Conservation (phyloP, 2,888 invertebrate species). For the Mythimna lalbum region DNA sequence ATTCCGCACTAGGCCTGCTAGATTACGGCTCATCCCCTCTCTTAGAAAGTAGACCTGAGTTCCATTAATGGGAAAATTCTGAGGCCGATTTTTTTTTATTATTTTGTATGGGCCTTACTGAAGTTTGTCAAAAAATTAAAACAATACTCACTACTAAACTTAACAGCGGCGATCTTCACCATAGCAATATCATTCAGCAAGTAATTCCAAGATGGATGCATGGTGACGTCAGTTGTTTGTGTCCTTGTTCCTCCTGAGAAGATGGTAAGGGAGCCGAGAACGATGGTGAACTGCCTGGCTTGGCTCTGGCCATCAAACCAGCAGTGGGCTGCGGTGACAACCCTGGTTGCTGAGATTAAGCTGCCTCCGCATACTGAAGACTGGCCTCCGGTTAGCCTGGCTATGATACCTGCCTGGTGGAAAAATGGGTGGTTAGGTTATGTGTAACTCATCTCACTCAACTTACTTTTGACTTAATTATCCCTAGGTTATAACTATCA, state of each 20-base stretch:
- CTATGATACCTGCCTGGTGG: slow-evolving; percentile 80
- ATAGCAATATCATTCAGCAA: slow-evolving; percentile 81
- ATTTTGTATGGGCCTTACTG: too few species aligned
- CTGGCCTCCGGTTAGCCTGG: slow-evolving; percentile 74
- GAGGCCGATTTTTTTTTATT: too few species aligned
- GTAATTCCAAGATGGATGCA: slow-evolving; percentile 79
- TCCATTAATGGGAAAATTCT: too few species aligned
- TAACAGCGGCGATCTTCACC: slow-evolving; percentile 72
- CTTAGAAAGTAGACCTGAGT: too few species aligned
- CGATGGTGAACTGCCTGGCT: slow-evolving; percentile 78
- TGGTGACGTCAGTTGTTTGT: slow-evolving; percentile 71
- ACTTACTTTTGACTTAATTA: too few species aligned
- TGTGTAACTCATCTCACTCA: neutral
- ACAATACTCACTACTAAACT: slow-evolving; percentile 76
- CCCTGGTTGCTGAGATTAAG: slow-evolving; percentile 77
- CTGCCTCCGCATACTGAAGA: slow-evolving; percentile 84
- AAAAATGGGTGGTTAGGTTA: neutral
- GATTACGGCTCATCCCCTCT: too few species aligned
- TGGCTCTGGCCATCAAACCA: slow-evolving; percentile 84
- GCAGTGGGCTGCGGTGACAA: slow-evolving; percentile 85
- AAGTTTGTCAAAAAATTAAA: neutral
- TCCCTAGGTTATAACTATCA: too few species aligned
- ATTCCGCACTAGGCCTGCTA: too few species aligned
- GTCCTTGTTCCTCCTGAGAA: slow-evolving; percentile 83
- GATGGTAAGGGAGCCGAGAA: slow-evolving; percentile 81